A percentile compares a stretch with the other conserved stretches of the same genome.
Conservation (phyloP, 2,888 invertebrate species). For the Cheilosia urbana region DNA sequence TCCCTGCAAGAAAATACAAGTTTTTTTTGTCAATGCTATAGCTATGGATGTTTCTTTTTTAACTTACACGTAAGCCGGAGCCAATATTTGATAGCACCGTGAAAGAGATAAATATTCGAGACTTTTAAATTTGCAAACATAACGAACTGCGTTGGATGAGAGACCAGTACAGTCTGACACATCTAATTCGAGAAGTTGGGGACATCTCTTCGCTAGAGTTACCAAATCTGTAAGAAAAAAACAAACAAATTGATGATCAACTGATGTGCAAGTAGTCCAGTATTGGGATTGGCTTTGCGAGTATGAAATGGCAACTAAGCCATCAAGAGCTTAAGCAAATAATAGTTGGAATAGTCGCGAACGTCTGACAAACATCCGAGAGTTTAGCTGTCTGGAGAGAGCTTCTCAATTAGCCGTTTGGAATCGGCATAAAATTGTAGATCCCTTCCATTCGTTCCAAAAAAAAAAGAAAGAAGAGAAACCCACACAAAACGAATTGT, state of each 20-base stretch:
- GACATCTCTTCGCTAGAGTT: constrained; percentile 87
- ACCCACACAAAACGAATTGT: too few relatives aligned
- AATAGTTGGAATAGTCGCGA: background rate
- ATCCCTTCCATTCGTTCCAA: too few relatives aligned
- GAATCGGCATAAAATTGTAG: too few relatives aligned
- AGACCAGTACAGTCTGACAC: constrained; percentile 93
- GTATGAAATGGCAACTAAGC: too few relatives aligned
- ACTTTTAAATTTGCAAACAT: constrained; percentile 86
- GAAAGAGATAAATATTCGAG: constrained; percentile 91
- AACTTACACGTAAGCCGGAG: constrained; percentile 89
- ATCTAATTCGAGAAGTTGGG: constrained; percentile 92
- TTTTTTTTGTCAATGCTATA: constrained; percentile 9
- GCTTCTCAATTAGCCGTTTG: too few relatives aligned
- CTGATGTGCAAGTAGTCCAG: background rate
- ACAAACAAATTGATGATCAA: background rate
- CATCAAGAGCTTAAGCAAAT: background rate
- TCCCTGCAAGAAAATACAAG: constrained; percentile 82
- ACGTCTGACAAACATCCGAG: too few relatives aligned
- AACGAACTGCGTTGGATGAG: constrained; percentile 86
- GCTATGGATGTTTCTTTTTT: background rate
- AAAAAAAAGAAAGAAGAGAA: too few relatives aligned
- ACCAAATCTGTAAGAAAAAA: constrained; percentile 87
- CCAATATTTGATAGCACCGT: constrained; percentile 91
- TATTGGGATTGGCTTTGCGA: background rate
- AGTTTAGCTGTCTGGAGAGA: too few relatives aligned